These are phyloP conservation scores for Chanos chanos DNA, from an alignment of 2,797 vertebrate genomes.

Conservation along the genomic window DNA sequence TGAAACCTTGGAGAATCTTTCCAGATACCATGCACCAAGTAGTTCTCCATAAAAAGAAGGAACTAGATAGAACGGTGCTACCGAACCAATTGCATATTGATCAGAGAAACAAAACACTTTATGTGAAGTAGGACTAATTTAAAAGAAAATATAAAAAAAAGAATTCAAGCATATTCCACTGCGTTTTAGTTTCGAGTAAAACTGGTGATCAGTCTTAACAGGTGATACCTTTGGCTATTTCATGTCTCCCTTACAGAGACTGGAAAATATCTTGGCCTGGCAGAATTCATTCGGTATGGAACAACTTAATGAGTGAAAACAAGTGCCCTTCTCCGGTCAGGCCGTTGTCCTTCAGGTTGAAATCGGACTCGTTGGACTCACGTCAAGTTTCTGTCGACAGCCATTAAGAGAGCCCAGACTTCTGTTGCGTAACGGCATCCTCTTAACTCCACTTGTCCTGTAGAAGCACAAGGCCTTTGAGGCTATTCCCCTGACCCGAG, in stretches of 20 bases:
- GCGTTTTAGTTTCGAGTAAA: too few relatives aligned
- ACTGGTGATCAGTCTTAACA: neutral
- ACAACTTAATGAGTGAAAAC: conserved; percentile 9
- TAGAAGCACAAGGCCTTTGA: neutral
- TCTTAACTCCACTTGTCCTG: neutral
- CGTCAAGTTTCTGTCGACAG: conserved; percentile 1
- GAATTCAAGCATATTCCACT: neutral
- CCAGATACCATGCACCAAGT: too few relatives aligned
- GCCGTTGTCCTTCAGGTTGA: neutral
- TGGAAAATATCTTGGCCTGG: conserved; percentile 15
- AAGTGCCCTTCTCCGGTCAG: conserved; percentile 5
- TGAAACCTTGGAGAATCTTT: too few relatives aligned
- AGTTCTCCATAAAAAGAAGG: too few relatives aligned
- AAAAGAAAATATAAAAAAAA: neutral
- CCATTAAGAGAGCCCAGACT: neutral
- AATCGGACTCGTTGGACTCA: neutral
- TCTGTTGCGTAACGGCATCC: neutral
- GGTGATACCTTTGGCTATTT: conserved; percentile 14
- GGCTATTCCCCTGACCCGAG: neutral
- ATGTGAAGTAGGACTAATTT: too few relatives aligned
- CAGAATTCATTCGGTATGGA: conserved; percentile 3
- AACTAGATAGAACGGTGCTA: too few relatives aligned
- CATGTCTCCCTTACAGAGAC: neutral
- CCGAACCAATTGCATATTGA: too few relatives aligned
- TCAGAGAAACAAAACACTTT: too few relatives aligned